phyloP scores from a whole-genome alignment of 1,140 invertebrate genomes.

The Bombus soroeensis region DNA sequence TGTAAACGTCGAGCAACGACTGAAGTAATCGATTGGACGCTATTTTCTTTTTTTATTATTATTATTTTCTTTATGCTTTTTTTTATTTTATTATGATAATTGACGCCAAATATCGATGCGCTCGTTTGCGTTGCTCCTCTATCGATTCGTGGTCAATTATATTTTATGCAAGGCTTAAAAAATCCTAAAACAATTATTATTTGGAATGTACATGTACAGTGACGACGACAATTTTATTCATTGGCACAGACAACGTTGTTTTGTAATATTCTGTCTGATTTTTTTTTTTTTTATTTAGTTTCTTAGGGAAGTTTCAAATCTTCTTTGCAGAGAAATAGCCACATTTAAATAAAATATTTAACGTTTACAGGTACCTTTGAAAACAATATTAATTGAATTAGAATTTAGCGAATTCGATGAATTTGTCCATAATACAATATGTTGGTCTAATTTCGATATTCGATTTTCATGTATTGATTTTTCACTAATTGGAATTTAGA shows the following conservation, averaged over 20 bases:
- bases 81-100: slow-evolving; percentile 47
- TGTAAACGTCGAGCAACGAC: slow-evolving; percentile 55
- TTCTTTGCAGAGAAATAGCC: background rate
- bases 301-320: background rate
- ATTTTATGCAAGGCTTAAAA: background rate
- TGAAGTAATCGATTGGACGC: slow-evolving; percentile 58
- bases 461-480: too few relatives aligned
- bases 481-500: too few relatives aligned
- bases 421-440: too few relatives aligned
- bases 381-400: too few relatives aligned
- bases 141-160: background rate
- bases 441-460: too few relatives aligned
- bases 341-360: background rate
- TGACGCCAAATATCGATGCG: slow-evolving; percentile 62
- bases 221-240: background rate
- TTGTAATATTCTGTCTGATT: background rate
- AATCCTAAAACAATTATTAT: background rate
- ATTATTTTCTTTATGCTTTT: background rate
- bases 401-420: too few relatives aligned
- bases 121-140: background rate
- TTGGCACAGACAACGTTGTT: background rate
- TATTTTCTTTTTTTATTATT: background rate
- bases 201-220: background rate
- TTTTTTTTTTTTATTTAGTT: background rate
- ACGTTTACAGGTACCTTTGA: too few relatives aligned